Conservation (phyloP, 2,888 invertebrate genomes). For the Lasioglossum morio region DNA sequence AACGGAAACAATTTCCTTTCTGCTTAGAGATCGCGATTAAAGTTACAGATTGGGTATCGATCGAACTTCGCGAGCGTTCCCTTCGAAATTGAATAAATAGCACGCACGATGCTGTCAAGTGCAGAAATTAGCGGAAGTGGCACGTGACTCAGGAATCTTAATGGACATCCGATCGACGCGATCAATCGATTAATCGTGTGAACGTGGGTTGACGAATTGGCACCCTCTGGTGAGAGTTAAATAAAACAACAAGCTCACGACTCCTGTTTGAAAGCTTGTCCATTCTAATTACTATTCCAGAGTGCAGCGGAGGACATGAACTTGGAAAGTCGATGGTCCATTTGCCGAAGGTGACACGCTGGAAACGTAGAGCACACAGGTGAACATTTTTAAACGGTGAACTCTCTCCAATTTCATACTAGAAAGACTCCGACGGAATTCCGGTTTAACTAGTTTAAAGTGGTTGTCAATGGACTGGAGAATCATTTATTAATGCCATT, state of each 20-base stretch:
- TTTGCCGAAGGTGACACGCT: conserved; percentile 49
- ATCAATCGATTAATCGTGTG: conserved; percentile 27
- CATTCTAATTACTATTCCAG: conserved; percentile 49
- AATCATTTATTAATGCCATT: neutral
- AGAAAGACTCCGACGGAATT: conserved; percentile 40
- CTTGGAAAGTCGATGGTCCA: conserved; percentile 60
- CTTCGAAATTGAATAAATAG: conserved; percentile 13
- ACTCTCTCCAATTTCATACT: conserved; percentile 51
- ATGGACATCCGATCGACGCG: conserved; percentile 35
- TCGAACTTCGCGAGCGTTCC: neutral
- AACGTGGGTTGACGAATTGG: conserved; percentile 43
- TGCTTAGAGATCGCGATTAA: conserved; percentile 23
- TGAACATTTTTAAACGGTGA: conserved; percentile 34
- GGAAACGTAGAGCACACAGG: conserved; percentile 13
- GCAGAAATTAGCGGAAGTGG: conserved; percentile 18
- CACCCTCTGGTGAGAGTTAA: conserved; percentile 42
- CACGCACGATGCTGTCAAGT: neutral
- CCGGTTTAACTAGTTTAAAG: conserved; percentile 47
- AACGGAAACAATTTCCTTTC: neutral
- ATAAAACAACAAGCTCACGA: neutral
- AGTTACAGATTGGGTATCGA: conserved; percentile 25
- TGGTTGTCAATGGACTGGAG: neutral
- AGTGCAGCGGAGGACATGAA: conserved; percentile 38
- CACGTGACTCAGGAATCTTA: conserved; percentile 14
- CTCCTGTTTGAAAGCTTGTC: conserved; percentile 45